Base-by-base conservation (phyloP, 2,797 vertebrate species). In the Luscinia luscinia region DNA sequence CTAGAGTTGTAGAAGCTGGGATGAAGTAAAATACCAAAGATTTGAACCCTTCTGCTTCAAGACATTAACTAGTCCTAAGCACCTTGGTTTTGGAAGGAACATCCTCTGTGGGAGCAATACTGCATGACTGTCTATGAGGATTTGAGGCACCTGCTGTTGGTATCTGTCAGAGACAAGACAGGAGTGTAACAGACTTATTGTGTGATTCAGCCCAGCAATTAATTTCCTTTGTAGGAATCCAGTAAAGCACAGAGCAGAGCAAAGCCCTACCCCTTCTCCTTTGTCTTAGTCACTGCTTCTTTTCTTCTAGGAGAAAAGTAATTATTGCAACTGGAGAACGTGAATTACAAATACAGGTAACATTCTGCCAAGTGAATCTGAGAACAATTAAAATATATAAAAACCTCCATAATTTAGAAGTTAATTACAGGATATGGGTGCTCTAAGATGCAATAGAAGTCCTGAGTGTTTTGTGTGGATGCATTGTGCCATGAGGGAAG, bases 201-300 rank as follows among this genome's bases (percentile, higher is more conserved):
- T 27, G 30, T 90, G 77, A 79, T 70, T 79, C 57, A 84, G 30
- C 32, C 57, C 34, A 52, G 67, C 48, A 87, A 69, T 70, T 66
- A 48, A 83, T 83, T 70, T 92, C 34, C n/a, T 84, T 51, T 77
- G 26, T 84, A 73, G 70, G 63, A 82, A 90, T 92, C 34, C 87
- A 83, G 45, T 72, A 85, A 82, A 81, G 85, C 69, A 72, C 51
- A 88, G 84, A 97, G 73, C 9, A 16, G 49, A 57, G 79, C 49
- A 64, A 81, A 92, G 24, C 93, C 38, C 59, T 95, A 63, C 69
- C 40, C 57, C 70, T 93, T 89, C 82, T 94, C 78, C 86, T 90
- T 95, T 84, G 72, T 90, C 92, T 95, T 90, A 93, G 58, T 9
- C 38, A 70, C 79, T 78, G 55, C 40, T 87, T 52, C 41, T 95